Base-by-base conservation (phyloP, 2,113 vertebrate species). In the Girardinichthys multiradiatus region DNA sequence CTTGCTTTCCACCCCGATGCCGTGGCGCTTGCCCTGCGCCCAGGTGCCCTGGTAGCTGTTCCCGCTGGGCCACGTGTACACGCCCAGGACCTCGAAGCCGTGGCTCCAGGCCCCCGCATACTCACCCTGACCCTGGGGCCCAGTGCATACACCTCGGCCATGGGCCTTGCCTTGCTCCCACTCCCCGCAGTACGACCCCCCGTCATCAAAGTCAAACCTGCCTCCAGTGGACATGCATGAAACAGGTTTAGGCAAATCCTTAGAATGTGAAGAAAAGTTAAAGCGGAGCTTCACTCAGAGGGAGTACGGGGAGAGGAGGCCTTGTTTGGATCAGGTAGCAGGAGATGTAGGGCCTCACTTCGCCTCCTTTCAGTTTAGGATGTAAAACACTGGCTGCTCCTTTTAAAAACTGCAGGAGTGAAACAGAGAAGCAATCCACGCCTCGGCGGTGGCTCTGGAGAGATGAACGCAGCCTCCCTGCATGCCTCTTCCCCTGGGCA, bases 131-230 rank as follows among this genome's bases (percentile, higher is more conserved):
- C 97, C 97, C 95, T 98, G 97, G 45, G 98, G 98, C 91, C 98
- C 98, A 27, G 98, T 99, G 93, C 98, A 99, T 87, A 99, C 96
- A 89, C 98, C 98, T 72, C 96, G 95, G 87, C 98, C 98, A 84
- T 99, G 98, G 91, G 98, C 98, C 94, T 98, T 98, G 83, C 97
- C 98, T 93, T 98, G 97, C 94, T 97, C 96, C 98, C 98, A 99
- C 95, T 97, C 97, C 94, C 98, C 98, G 92, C 98, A 99, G 95
- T 99, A 99, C 93, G 97, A 98, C 95, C 98, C 98, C 95, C 98
- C 98, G 93, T 99, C 98, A 93, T 99, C 98, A 97, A 99, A 99
- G 96, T 99, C 97, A 97, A 99, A 99, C 96, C 98, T 95, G 92
- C 94, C 94, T 92, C 94, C 94, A 95, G 93, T 94, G 94, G 94